phyloP scores from a whole-genome alignment of 2,797 vertebrate genomes.

The Pangasius larnaudii region DNA sequence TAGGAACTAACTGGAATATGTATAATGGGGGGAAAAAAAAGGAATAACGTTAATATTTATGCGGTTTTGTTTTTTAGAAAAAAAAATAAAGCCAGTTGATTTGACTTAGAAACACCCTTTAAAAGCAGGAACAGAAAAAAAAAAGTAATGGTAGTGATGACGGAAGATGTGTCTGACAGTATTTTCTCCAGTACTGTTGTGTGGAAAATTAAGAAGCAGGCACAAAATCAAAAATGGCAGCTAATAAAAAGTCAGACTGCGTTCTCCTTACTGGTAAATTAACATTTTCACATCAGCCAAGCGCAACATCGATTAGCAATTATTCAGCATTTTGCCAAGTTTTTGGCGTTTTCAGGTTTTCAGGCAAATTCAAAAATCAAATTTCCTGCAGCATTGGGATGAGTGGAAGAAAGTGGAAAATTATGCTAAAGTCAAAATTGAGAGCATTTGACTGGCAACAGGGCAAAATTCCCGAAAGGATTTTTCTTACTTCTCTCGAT shows the following conservation, averaged over 20 bases:
- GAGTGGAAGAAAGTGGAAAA: not conserved
- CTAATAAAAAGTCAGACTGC: not conserved
- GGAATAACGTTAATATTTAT: no score
- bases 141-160: not conserved
- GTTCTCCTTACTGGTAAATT: not conserved
- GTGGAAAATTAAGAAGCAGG: not conserved
- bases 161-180: not conserved
- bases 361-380: not conserved
- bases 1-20: no score
- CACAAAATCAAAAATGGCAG: not conserved
- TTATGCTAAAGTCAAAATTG: not conserved
- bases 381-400: not conserved
- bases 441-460: not conserved
- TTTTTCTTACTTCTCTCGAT: not conserved
- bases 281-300: not conserved
- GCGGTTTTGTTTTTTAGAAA: not conserved
- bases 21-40: no score
- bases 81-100: not conserved
- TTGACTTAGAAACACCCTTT: not conserved
- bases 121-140: not conserved
- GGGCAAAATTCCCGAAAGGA: slow-evolving; percentile 3
- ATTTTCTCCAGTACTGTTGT: not conserved
- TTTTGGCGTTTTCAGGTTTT: not conserved
- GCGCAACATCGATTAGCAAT: not conserved
- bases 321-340: not conserved